Conservation (phyloP, 2,797 vertebrate genomes). For the Amblyraja radiata region DNA sequence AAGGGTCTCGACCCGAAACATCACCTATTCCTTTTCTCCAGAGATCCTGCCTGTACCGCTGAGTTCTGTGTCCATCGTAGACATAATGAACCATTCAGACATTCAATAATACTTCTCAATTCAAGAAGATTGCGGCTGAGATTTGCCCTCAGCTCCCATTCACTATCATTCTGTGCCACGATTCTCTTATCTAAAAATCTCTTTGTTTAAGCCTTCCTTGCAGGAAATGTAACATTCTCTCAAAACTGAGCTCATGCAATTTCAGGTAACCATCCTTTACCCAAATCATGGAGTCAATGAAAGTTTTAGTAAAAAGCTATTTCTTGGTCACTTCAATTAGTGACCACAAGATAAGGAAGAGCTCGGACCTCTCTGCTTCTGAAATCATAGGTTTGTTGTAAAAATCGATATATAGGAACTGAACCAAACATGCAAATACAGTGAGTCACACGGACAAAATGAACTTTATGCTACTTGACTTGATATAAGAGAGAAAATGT, state of each 20-base stretch:
- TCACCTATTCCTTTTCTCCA: too few species aligned
- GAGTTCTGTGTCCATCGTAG: too few species aligned
- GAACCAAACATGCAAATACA: conserved; percentile 4
- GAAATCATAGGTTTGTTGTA: neutral
- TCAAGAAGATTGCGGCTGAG: too few species aligned
- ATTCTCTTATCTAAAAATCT: too few species aligned
- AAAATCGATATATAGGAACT: neutral
- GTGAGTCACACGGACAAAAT: neutral
- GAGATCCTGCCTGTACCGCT: too few species aligned
- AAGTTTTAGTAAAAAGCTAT: neutral
- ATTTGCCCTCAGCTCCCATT: too few species aligned
- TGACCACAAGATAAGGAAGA: neutral
- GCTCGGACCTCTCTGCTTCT: neutral
- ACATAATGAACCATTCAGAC: too few species aligned
- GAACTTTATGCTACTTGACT: neutral
- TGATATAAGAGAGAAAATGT: neutral
- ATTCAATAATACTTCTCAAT: too few species aligned
- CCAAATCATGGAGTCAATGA: neutral
- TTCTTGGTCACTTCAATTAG: neutral
- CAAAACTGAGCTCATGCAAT: neutral
- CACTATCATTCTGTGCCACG: too few species aligned
- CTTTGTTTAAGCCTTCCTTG: neutral
- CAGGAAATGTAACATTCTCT: neutral
- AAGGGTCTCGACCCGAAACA: too few species aligned
- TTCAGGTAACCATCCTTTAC: neutral